Conservation (phyloP, 2,888 invertebrate species). For the Trachelus stipa region DNA sequence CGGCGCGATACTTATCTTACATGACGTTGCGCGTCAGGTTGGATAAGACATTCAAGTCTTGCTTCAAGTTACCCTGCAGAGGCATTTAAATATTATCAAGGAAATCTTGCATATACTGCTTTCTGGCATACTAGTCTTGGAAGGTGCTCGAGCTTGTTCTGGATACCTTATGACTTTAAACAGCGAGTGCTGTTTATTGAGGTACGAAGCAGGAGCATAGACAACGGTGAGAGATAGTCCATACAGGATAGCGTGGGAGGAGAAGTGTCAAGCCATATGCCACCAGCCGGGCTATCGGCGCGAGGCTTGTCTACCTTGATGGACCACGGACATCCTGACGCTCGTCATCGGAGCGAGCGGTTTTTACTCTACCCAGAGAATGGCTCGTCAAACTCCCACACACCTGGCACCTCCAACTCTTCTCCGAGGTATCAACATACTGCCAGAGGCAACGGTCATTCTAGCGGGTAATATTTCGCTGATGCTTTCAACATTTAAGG, state of each 20-base stretch:
- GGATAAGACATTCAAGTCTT: not conserved
- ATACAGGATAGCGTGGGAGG: constrained; percentile 10
- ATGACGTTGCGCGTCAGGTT: not conserved
- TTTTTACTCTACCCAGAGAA: constrained; percentile 62
- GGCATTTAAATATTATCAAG: not conserved
- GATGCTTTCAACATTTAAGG: not conserved
- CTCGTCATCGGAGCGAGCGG: constrained; percentile 66
- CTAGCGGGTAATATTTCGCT: constrained; percentile 40
- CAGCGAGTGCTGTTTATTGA: not conserved
- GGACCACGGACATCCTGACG: constrained; percentile 66
- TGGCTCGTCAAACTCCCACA: constrained; percentile 59
- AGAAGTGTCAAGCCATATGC: constrained; percentile 61
- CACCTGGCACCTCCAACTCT: constrained; percentile 53
- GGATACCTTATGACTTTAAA: not conserved
- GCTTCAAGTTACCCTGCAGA: not conserved
- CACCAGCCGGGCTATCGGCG: constrained; percentile 65
- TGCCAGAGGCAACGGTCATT: constrained; percentile 55
- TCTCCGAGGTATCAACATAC: constrained; percentile 59
- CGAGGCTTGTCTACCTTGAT: constrained; percentile 66
- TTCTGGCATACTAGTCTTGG: not conserved
- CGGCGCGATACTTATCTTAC: not conserved
- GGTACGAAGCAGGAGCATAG: not conserved
- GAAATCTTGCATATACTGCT: not conserved
- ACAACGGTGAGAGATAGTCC: not conserved
- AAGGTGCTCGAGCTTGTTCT: not conserved